Percentiles rank a stretch among this genome's conserved stretches.
These are phyloP conservation scores for Pycnonotus jocosus DNA, from an alignment of 2,113 vertebrate species.

Conservation along the genomic window DNA sequence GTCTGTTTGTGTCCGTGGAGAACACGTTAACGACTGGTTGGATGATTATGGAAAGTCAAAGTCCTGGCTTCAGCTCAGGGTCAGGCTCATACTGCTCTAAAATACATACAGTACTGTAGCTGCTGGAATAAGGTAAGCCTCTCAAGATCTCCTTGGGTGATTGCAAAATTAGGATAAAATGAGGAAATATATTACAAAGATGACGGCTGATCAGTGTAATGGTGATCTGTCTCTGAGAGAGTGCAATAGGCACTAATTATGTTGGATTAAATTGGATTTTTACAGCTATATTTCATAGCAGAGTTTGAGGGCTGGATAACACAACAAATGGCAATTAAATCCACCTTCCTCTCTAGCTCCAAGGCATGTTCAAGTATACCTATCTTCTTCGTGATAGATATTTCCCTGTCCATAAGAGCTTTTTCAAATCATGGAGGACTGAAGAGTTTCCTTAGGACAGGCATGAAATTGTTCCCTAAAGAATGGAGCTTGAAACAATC, in stretches of 20 bases:
- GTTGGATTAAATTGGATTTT: background rate
- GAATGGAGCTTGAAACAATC: background rate
- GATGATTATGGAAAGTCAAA: background rate
- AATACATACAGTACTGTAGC: background rate
- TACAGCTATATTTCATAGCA: background rate
- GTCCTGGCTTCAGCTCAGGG: background rate
- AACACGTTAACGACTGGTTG: background rate
- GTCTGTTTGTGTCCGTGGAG: background rate
- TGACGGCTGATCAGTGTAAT: background rate
- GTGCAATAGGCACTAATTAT: background rate
- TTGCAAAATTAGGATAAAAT: constrained; percentile 4
- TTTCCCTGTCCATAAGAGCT: background rate
- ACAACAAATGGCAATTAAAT: background rate
- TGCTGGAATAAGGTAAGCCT: background rate
- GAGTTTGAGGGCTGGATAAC: background rate
- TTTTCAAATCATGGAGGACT: background rate
- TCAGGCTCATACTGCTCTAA: background rate
- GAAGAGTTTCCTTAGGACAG: background rate
- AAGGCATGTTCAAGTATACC: background rate
- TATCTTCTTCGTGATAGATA: background rate
- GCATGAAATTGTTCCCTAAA: background rate
- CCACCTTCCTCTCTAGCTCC: background rate
- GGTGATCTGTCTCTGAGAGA: background rate
- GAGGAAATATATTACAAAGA: background rate
- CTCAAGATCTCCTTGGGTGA: background rate